Conservation (phyloP, 2,113 vertebrate species). For the Recurvirostra avosetta region DNA sequence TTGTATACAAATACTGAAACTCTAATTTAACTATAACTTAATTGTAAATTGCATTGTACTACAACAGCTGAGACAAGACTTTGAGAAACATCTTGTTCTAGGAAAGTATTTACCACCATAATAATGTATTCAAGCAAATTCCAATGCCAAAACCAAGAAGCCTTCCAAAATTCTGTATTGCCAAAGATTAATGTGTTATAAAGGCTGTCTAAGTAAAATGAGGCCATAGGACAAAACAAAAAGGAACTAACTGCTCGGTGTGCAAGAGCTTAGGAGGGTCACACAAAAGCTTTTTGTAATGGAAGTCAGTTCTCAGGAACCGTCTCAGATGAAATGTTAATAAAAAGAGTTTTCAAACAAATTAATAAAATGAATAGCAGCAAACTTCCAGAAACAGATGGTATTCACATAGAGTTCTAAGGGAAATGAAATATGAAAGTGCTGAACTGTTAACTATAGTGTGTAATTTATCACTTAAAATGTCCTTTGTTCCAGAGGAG, state of each 20-base stretch:
- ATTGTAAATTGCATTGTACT: neutral
- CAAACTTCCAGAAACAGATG: neutral
- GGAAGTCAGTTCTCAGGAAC: neutral
- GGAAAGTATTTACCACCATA: neutral
- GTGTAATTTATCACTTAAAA: conserved; percentile 13
- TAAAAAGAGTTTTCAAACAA: neutral
- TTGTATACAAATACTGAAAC: neutral
- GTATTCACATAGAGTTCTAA: neutral
- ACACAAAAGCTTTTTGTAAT: neutral
- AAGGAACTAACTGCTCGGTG: neutral
- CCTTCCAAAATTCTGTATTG: neutral
- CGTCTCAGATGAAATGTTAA: neutral
- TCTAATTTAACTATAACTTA: neutral
- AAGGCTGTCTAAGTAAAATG: neutral
- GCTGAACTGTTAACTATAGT: conserved; percentile 1
- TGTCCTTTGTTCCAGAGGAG: neutral
- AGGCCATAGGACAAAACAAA: neutral
- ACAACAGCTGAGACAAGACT: neutral
- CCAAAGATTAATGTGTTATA: neutral
- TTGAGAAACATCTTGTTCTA: neutral
- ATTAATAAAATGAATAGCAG: conserved; percentile 2
- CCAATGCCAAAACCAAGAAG: neutral
- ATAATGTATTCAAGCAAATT: neutral
- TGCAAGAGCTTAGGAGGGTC: neutral
- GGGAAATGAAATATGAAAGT: neutral